Conservation (phyloP, 2,888 invertebrate species). For the Hedychridium roseum region DNA sequence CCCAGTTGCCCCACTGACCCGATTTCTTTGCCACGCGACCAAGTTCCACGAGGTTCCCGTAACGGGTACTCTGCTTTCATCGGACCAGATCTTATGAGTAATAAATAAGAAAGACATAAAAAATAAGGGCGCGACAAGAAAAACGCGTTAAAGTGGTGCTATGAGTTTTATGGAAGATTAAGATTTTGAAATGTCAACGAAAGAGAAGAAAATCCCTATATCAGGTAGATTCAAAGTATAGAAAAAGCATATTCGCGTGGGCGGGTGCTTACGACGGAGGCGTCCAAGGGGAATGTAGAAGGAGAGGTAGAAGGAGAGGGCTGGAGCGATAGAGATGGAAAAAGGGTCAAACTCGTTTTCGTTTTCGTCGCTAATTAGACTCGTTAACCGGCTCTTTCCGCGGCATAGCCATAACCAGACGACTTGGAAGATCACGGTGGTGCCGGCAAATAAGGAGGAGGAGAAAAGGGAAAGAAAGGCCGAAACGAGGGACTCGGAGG, state of each 20-base stretch:
- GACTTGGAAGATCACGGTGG: slow-evolving; percentile 32
- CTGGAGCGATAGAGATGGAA: slow-evolving; percentile 40
- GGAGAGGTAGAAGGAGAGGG: slow-evolving; percentile 10
- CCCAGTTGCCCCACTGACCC: slow-evolving; percentile 55
- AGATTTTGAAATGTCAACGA: too few species aligned
- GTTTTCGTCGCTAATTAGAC: slow-evolving; percentile 65
- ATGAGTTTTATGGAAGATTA: too few species aligned
- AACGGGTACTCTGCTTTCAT: too few species aligned
- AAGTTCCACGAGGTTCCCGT: too few species aligned
- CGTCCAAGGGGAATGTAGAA: slow-evolving; percentile 11
- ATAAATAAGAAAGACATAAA: slow-evolving; percentile 4
- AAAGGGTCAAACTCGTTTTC: slow-evolving; percentile 64
- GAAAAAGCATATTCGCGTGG: too few species aligned
- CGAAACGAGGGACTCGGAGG: slow-evolving; percentile 28
- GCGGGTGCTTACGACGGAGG: too few species aligned
- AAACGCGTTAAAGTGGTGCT: too few species aligned
- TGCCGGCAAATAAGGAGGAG: slow-evolving; percentile 6
- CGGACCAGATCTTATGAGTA: too few species aligned
- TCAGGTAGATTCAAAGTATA: slow-evolving; percentile 2
- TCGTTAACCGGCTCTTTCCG: slow-evolving; percentile 61
- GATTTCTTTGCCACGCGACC: slow-evolving; percentile 36
- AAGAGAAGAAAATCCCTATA: too few species aligned
- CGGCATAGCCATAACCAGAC: slow-evolving; percentile 61
- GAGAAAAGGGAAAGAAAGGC: slow-evolving; percentile 39
- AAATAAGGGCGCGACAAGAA: slow-evolving; percentile 6